These are phyloP conservation scores for Microplitis mediator DNA, from an alignment of 1,140 invertebrate species.

Conservation along the genomic window DNA sequence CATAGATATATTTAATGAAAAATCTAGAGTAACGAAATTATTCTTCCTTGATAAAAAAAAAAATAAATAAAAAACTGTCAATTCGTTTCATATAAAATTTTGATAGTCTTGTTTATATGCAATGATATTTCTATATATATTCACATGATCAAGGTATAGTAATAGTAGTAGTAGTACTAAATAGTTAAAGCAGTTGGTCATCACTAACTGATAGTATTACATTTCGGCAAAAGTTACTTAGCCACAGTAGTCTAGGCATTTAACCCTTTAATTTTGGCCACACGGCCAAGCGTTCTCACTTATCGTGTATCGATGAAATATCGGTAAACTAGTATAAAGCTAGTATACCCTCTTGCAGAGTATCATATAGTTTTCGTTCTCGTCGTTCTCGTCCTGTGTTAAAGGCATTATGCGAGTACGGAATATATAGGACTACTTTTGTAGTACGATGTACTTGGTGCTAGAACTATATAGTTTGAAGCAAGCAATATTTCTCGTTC, in stretches of 20 bases:
- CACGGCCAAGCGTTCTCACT: not conserved
- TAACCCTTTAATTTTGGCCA: slow-evolving; percentile 6
- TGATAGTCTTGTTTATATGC: no score
- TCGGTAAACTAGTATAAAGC: slow-evolving; percentile 2
- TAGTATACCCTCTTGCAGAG: no score
- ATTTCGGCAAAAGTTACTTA: not conserved
- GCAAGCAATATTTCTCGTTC: slow-evolving; percentile 53
- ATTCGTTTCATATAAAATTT: no score
- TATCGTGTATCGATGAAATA: slow-evolving; percentile 30
- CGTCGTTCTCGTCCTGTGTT: slow-evolving; percentile 22
- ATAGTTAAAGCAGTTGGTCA: not conserved
- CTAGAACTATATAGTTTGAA: slow-evolving; percentile 2
- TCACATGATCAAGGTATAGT: no score
- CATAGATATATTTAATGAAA: no score
- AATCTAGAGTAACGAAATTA: no score
- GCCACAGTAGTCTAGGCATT: not conserved
- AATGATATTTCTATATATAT: no score
- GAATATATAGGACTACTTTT: slow-evolving; percentile 13
- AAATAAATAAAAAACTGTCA: no score
- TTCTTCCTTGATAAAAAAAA: no score
- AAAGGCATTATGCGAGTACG: slow-evolving; percentile 16
- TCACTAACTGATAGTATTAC: not conserved
- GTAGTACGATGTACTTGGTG: not conserved
- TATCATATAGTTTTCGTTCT: slow-evolving; percentile 23
- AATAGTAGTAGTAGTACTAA: not conserved